Evolutionary conservation across 92 coral and sea anemone species (phyloP).

Genomic region (Paragorgia papillata): DNA sequence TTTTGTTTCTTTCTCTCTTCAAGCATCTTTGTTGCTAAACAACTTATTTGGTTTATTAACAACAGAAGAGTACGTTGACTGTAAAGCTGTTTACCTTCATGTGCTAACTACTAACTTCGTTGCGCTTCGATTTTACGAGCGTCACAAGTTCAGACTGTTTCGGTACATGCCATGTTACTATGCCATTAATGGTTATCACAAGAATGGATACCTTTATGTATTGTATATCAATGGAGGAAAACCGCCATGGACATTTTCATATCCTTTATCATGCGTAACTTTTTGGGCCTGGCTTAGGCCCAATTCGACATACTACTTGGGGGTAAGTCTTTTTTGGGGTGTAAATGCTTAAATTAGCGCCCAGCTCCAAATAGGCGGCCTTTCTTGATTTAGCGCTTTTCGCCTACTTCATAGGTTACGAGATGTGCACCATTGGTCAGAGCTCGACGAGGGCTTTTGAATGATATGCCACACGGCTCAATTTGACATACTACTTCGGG

Average conservation of each 20-base stretch:
- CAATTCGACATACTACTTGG: no score
- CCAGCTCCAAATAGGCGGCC: no score
- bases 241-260: slow-evolving; percentile 97
- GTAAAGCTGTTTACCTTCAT: slow-evolving; percentile 96
- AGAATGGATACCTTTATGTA: slow-evolving; percentile 89
- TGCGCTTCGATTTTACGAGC: slow-evolving; percentile 93
- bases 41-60: slow-evolving; percentile 86
- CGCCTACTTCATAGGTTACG: no score
- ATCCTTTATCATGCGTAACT: slow-evolving; percentile 86
- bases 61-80: slow-evolving; percentile 79
- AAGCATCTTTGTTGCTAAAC: slow-evolving; percentile 86
- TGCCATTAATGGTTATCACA: slow-evolving; percentile 84
- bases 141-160: slow-evolving; percentile 72
- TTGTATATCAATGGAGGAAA: slow-evolving; percentile 96
- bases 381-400: no score
- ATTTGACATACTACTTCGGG: no score
- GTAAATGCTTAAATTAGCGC: no score
- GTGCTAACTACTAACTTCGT: slow-evolving; percentile 86
- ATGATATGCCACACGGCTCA: no score
- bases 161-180: slow-evolving; percentile 92
- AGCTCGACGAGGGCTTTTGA: no score
- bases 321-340: no score
- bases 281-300: no score
- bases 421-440: no score
- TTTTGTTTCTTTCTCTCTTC: not conserved